Evolutionary conservation across 2,797 vertebrate species (phyloP).

Genomic region (Xenentodon cancila): DNA sequence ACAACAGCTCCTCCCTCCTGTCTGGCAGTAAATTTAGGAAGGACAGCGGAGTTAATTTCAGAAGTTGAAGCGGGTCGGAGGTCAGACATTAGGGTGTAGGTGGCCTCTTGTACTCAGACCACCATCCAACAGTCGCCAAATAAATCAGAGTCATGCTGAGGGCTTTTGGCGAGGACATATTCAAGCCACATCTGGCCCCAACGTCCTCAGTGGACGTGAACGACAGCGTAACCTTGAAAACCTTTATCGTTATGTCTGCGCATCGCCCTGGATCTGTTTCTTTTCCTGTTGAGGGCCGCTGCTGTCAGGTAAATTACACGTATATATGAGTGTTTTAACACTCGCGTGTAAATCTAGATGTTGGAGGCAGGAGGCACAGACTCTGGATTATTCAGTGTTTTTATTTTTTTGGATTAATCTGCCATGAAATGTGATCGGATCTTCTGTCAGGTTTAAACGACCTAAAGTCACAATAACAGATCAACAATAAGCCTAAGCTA

Average conservation of each 20-base stretch:
- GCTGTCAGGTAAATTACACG: no score
- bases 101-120: conserved; percentile 64
- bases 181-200: conserved; percentile 50
- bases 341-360: no score
- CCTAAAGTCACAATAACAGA: no score
- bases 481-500: no score
- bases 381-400: no score
- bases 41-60: conserved; percentile 65
- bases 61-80: conserved; percentile 45
- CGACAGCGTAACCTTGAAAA: conserved; percentile 43
- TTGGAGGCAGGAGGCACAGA: no score
- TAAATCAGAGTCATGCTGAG: conserved; percentile 68
- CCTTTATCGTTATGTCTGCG: conserved; percentile 1
- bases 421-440: no score
- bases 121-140: conserved; percentile 63
- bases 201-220: conserved; percentile 29
- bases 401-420: no score
- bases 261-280: no score
- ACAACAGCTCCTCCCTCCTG: conserved; percentile 34
- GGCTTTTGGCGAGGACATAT: conserved; percentile 48
- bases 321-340: no score
- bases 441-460: no score
- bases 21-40: conserved; percentile 46
- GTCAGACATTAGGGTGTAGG: conserved; percentile 61
- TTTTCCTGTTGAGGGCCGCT: no score